Evolutionary conservation across 2,888 invertebrate genomes (phyloP).

Genomic region (Blastobasis lacticolella): DNA sequence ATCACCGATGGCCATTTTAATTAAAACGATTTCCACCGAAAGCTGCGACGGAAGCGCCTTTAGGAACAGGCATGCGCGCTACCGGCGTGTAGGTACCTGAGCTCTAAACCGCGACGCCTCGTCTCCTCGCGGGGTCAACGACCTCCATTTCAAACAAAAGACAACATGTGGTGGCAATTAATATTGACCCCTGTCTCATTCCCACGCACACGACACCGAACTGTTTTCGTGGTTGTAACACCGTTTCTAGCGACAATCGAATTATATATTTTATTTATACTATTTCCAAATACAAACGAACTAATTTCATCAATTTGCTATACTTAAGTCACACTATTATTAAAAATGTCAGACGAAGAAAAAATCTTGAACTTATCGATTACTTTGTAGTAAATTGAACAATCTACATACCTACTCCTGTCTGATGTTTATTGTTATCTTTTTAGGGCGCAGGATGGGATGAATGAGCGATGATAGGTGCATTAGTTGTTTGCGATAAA

Average conservation of each 20-base stretch:
- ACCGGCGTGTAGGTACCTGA: slow-evolving; percentile 46
- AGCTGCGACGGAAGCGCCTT: slow-evolving; percentile 51
- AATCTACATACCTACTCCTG: slow-evolving; percentile 14
- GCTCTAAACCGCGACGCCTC: slow-evolving; percentile 50
- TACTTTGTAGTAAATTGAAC: slow-evolving; percentile 8
- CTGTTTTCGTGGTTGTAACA: too few species aligned
- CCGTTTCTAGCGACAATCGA: too few species aligned
- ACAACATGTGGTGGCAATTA: slow-evolving; percentile 19
- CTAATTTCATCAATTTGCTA: not conserved
- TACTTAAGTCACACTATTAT: slow-evolving; percentile 3
- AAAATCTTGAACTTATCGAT: not conserved
- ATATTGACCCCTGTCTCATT: not conserved
- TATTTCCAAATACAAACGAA: not conserved
- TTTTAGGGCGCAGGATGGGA: slow-evolving; percentile 34
- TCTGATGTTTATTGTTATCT: slow-evolving; percentile 20
- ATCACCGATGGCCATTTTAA: slow-evolving; percentile 45
- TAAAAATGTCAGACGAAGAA: slow-evolving; percentile 1
- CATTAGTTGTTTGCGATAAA: slow-evolving; percentile 5
- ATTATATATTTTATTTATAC: too few species aligned
- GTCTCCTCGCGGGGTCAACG: slow-evolving; percentile 57
- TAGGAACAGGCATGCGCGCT: slow-evolving; percentile 67
- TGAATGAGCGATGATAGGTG: slow-evolving; percentile 12
- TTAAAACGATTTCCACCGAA: slow-evolving; percentile 57
- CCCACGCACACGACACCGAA: too few species aligned
- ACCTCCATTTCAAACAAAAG: slow-evolving; percentile 43